A percentile compares a stretch with the other conserved stretches of the same genome.
Evolutionary conservation across 2,113 vertebrate species (phyloP).

Genomic region (Macrotus californicus): DNA sequence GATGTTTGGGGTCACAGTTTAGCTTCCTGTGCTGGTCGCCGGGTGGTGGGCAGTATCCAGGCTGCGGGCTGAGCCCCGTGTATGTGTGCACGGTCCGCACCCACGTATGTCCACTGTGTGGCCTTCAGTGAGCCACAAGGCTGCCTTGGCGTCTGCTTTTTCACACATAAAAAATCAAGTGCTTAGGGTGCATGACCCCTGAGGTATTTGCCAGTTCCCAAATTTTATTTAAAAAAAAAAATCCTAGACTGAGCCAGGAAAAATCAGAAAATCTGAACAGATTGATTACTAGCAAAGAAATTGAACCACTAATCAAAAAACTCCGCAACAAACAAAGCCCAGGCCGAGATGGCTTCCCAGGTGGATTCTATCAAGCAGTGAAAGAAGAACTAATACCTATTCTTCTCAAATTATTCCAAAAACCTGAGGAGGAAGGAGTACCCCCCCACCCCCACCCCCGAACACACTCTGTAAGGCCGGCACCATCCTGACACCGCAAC

Average conservation of each 20-base stretch:
- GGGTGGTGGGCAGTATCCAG: background rate
- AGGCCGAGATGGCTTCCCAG: too few species aligned
- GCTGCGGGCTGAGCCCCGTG: background rate
- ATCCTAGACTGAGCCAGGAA: background rate
- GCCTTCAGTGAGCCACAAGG: background rate
- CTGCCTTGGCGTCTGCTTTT: fast-evolving
- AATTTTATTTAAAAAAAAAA: background rate
- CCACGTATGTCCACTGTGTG: fast-evolving
- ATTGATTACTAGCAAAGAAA: background rate
- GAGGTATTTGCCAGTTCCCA: background rate
- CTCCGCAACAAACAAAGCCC: background rate
- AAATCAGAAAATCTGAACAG: background rate
- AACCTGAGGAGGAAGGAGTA: background rate
- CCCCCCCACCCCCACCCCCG: too few species aligned
- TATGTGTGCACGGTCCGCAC: fast-evolving
- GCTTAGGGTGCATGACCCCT: fast-evolving
- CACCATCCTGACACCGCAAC: background rate
- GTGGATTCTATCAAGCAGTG: too few species aligned
- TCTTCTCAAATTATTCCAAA: background rate
- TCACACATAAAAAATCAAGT: background rate
- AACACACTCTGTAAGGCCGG: background rate
- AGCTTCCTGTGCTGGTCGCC: background rate
- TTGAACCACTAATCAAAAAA: background rate
- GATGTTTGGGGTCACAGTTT: fast-evolving
- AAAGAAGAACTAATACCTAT: too few species aligned